phyloP scores from a whole-genome alignment of 2,797 vertebrate species.

The Florisuga fusca region DNA sequence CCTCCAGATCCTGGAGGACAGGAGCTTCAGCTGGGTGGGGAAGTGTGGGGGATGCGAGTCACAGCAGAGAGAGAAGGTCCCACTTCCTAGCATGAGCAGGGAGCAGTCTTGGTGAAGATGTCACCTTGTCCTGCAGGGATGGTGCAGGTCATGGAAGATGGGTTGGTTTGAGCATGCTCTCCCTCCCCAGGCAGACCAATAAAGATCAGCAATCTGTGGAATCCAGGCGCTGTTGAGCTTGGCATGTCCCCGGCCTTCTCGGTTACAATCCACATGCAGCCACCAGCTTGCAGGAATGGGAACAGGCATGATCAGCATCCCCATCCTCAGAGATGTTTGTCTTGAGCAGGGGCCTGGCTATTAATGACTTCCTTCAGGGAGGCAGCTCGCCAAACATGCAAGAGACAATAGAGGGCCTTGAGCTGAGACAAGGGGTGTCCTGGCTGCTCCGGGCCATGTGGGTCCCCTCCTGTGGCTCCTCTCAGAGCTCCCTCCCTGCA shows the following conservation, averaged over 20 bases:
- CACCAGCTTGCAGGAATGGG: neutral
- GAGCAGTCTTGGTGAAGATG: neutral
- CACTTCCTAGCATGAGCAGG: neutral
- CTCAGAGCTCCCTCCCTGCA: neutral
- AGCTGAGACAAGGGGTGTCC: rapidly evolving
- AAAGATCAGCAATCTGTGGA: constrained; percentile 27
- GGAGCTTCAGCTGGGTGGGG: neutral
- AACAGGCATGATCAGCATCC: neutral
- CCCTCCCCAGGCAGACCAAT: neutral
- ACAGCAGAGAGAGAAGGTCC: neutral
- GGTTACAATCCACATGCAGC: neutral
- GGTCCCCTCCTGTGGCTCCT: neutral
- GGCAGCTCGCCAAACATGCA: neutral
- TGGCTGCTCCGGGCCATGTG: rapidly evolving
- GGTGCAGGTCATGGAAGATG: neutral
- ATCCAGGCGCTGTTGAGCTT: constrained; percentile 33
- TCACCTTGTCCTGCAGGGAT: neutral
- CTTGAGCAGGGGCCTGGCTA: constrained; percentile 24
- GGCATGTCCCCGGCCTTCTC: constrained; percentile 32
- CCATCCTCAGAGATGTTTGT: constrained; percentile 22
- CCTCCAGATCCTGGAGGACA: neutral
- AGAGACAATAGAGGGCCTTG: rapidly evolving
- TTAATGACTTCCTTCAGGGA: neutral
- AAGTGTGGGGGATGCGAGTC: neutral
- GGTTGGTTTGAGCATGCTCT: neutral